Conservation (phyloP, 1,140 invertebrate species). For the Philaenus spumarius region DNA sequence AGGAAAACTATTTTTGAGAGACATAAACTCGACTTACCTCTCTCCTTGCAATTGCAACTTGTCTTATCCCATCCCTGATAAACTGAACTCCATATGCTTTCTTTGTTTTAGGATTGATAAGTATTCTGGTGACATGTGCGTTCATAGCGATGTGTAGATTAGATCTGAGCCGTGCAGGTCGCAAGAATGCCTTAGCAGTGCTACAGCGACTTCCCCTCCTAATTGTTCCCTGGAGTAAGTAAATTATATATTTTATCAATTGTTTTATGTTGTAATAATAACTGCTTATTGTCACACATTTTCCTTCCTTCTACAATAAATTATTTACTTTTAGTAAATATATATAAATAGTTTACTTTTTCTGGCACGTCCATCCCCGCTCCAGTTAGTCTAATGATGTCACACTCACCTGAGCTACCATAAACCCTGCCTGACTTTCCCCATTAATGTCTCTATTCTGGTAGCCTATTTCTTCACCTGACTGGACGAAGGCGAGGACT, state of each 20-base stretch:
- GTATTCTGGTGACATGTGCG: constrained; percentile 62
- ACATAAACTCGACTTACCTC: constrained; percentile 47
- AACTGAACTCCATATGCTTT: constrained; percentile 69
- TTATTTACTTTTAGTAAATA: too few relatives aligned
- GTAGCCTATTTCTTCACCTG: constrained; percentile 81
- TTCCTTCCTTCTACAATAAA: too few relatives aligned
- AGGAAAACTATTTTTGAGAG: too few relatives aligned
- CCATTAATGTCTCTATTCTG: constrained; percentile 83
- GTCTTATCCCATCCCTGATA: constrained; percentile 55
- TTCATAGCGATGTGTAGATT: constrained; percentile 77
- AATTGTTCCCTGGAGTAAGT: constrained; percentile 59
- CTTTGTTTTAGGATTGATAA: constrained; percentile 64
- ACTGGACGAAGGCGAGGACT: constrained; percentile 74
- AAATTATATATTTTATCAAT: too few relatives aligned
- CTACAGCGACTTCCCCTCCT: constrained; percentile 77
- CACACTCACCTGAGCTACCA: constrained; percentile 61
- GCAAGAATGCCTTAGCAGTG: constrained; percentile 81
- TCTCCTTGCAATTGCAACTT: constrained; percentile 57
- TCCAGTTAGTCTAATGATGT: too few relatives aligned
- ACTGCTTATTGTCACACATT: too few relatives aligned
- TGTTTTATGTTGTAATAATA: too few relatives aligned
- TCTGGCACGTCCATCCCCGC: too few relatives aligned
- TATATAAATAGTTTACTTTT: too few relatives aligned
- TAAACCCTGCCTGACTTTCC: constrained; percentile 72
- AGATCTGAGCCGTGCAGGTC: constrained; percentile 62